Conservation (phyloP, 1,140 invertebrate genomes). For the Neodiprion lecontei region DNA sequence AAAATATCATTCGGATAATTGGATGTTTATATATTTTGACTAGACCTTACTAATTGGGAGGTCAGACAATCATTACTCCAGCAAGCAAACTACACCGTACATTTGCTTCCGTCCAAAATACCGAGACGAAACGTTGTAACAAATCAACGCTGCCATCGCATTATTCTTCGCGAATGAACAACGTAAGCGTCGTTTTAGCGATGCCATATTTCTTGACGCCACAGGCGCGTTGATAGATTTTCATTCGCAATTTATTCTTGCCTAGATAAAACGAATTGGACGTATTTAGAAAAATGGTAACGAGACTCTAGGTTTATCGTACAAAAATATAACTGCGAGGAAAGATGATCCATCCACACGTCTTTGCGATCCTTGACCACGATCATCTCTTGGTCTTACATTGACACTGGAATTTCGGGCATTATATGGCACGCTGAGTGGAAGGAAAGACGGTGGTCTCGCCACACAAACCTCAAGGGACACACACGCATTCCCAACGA, state of each 20-base stretch:
- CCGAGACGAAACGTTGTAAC: neutral
- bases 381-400: neutral
- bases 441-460: neutral
- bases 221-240: too few relatives aligned
- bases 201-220: too few relatives aligned
- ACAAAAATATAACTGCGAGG: neutral
- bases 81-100: neutral
- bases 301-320: neutral
- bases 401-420: neutral
- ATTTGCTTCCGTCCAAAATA: neutral
- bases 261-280: too few relatives aligned
- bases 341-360: neutral
- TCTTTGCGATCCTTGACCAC: neutral
- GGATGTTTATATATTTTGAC: neutral
- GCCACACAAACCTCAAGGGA: slow-evolving; percentile 5
- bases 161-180: too few relatives aligned
- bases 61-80: neutral
- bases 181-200: too few relatives aligned
- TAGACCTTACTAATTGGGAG: neutral
- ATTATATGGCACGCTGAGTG: neutral
- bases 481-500: neutral
- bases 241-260: too few relatives aligned
- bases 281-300: too few relatives aligned
- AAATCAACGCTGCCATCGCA: neutral
- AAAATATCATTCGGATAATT: neutral